A percentile compares a stretch with the other conserved stretches of the same genome.
Evolutionary conservation across 2,113 vertebrate species (phyloP).

Genomic region (Eptesicus fuscus): DNA sequence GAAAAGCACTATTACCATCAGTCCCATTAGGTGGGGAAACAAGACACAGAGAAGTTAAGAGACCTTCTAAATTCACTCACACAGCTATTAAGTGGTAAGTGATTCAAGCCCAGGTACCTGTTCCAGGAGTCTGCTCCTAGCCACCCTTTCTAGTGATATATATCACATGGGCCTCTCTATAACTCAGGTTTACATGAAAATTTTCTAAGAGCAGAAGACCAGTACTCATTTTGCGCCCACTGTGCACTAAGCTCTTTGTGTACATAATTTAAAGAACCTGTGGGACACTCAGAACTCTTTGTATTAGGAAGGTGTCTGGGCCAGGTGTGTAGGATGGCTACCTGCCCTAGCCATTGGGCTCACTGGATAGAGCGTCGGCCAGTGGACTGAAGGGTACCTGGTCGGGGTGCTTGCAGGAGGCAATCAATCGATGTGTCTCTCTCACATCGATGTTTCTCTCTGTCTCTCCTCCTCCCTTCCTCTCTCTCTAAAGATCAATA

Average conservation of each 20-base stretch:
- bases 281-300: too few relatives aligned
- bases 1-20: background rate
- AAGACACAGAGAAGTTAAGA: background rate
- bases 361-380: too few relatives aligned
- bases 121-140: background rate
- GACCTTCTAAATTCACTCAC: background rate
- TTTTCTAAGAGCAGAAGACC: background rate
- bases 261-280: background rate
- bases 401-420: too few relatives aligned
- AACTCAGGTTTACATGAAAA: background rate
- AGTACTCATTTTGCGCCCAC: background rate
- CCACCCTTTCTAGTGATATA: background rate
- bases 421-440: too few relatives aligned
- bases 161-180: accelerated
- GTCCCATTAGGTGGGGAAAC: background rate
- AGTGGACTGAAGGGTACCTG: too few relatives aligned
- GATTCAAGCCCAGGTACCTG: background rate
- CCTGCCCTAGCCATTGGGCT: too few relatives aligned
- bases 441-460: too few relatives aligned
- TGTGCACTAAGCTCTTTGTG: background rate
- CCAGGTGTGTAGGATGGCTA: too few relatives aligned
- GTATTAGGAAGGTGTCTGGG: too few relatives aligned
- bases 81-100: background rate
- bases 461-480: too few relatives aligned
- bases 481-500: too few relatives aligned